These are phyloP conservation scores for Neuroscelio doddi DNA, from an alignment of 2,888 invertebrate species.

Conservation along the genomic window DNA sequence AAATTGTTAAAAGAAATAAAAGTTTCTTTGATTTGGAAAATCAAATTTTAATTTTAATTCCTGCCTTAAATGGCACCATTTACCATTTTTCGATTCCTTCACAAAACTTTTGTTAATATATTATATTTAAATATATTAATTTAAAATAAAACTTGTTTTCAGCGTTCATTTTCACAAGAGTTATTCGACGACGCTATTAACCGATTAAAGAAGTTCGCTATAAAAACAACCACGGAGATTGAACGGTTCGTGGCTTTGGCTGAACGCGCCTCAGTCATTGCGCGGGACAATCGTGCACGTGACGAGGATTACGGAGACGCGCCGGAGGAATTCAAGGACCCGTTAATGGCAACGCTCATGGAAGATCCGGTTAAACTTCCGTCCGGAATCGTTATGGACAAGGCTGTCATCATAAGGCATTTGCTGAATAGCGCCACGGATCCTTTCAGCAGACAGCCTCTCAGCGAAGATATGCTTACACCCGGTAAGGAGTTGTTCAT, in stretches of 20 bases:
- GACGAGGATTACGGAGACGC: conserved; percentile 96
- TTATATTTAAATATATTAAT: conserved; percentile 11
- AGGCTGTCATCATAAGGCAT: conserved; percentile 93
- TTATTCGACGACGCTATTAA: conserved; percentile 92
- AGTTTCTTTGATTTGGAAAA: no score
- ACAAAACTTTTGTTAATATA: no score
- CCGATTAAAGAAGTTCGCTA: conserved; percentile 85
- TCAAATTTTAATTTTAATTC: no score
- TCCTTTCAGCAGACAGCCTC: conserved; percentile 96
- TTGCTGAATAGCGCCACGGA: conserved; percentile 96
- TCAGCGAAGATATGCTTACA: conserved; percentile 93
- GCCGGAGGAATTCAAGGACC: conserved; percentile 97
- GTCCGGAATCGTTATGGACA: conserved; percentile 92
- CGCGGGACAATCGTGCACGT: conserved; percentile 85
- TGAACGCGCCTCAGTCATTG: conserved; percentile 83
- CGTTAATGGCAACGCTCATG: conserved; percentile 98
- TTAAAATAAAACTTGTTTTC: conserved; percentile 43
- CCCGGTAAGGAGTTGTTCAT: conserved; percentile 80
- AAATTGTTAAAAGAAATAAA: no score
- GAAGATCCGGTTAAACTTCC: conserved; percentile 94
- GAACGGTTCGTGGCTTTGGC: conserved; percentile 88
- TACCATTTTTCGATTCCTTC: no score
- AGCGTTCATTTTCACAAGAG: conserved; percentile 95
- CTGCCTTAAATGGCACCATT: no score
- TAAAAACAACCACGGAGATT: conserved; percentile 89